These are phyloP conservation scores for Cyclopterus lumpus DNA, from an alignment of 2,797 vertebrate species.

Conservation along the genomic window DNA sequence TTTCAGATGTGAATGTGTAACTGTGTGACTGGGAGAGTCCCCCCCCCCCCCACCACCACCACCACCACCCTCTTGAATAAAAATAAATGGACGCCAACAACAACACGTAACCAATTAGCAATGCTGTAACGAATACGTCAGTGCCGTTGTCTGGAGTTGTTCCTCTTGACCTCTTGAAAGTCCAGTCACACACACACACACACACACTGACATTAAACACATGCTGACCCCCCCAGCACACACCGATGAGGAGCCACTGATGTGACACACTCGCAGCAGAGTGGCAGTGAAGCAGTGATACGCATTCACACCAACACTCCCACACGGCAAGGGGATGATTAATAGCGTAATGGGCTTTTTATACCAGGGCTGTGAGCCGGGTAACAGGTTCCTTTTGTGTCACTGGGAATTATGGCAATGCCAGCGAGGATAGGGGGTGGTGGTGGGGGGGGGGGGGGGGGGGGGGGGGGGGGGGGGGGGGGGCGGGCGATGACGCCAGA, in stretches of 20 bases:
- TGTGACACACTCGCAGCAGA: not conserved
- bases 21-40: no score
- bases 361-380: not conserved
- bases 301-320: not conserved
- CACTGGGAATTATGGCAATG: slow-evolving; percentile 33
- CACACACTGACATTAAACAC: not conserved
- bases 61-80: no score
- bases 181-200: not conserved
- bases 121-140: no score
- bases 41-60: no score
- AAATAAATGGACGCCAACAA: no score
- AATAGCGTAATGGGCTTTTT: slow-evolving; percentile 30
- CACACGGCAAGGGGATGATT: slow-evolving; percentile 11
- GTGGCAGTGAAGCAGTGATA: not conserved
- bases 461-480: no score
- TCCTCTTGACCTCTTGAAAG: no score
- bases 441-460: no score
- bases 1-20: no score
- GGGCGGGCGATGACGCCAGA: slow-evolving; percentile 12
- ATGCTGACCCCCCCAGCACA: not conserved
- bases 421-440: slow-evolving; percentile 5
- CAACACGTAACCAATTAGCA: no score
- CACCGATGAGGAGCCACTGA: slow-evolving; percentile 4
- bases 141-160: no score
- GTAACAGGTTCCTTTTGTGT: slow-evolving; percentile 24